A percentile compares a stretch with the other conserved stretches of the same genome.
Conservation (phyloP, 1,140 invertebrate genomes). For the Caerostris darwini region DNA sequence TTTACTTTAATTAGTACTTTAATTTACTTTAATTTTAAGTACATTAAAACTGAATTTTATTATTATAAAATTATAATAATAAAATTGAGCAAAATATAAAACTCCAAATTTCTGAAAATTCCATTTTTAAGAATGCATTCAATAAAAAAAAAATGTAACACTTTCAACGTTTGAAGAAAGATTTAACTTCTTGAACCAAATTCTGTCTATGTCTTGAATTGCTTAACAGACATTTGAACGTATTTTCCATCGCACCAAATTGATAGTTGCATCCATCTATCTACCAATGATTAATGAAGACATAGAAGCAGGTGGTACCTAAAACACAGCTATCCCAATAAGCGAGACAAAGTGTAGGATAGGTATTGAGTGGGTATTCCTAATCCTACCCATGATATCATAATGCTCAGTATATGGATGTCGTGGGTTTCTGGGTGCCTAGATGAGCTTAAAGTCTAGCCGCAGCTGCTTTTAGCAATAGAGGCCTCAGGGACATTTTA, state of each 20-base stretch:
- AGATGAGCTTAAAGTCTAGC: slow-evolving; percentile 42
- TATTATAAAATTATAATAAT: too few species aligned
- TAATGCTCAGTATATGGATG: slow-evolving; percentile 53
- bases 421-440: background rate
- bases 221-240: background rate
- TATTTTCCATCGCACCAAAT: background rate
- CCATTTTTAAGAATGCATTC: too few species aligned
- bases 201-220: background rate
- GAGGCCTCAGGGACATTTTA: slow-evolving; percentile 49
- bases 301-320: slow-evolving; percentile 51
- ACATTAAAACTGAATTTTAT: too few species aligned
- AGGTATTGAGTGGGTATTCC: slow-evolving; percentile 46
- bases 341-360: slow-evolving; percentile 43
- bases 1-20: too few species aligned
- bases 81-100: too few species aligned
- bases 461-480: slow-evolving; percentile 53
- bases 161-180: background rate
- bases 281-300: slow-evolving; percentile 53
- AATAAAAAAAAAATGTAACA: too few species aligned
- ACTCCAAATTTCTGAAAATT: too few species aligned
- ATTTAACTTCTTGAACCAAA: background rate
- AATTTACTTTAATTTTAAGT: too few species aligned
- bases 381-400: slow-evolving; percentile 63
- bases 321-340: slow-evolving; percentile 59
- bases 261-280: slow-evolving; percentile 38